Base-by-base conservation (phyloP, 2,888 invertebrate species). In the Altica lythri region DNA sequence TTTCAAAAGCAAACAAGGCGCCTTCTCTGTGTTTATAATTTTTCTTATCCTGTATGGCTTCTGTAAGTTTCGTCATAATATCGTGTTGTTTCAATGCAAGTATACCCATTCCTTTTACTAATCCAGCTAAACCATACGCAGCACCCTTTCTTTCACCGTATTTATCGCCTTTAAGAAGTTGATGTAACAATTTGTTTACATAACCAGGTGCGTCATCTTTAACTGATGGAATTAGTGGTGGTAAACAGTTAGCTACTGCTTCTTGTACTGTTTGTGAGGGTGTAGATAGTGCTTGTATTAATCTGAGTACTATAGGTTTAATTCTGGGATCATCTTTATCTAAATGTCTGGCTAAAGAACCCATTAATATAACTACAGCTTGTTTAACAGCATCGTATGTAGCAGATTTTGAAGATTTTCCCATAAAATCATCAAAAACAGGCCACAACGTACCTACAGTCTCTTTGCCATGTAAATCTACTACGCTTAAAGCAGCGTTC, bases 221-320 rank as follows among this genome's bases (percentile, higher is more conserved):
- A 13, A 99, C 88, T 0, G 94, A 91, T 1, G 93, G 92, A 61
- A 98, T 93, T 55, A 99, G 78, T 67, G 93, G 92, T 0, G 97
- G 95, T 57, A 99, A 79, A 72, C 98, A 99, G 76, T 95, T 93
- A 35, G 96, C 92, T 0, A 98, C 97, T 0, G 98, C 92, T 77
- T 96, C 95, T 82, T 99, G 98, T 0, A 67, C 90, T 81, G 93
- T 92, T 74, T 98, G 96, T 29, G 97, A 96, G 8, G 99, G 99
- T 29, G 98, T 99, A 25, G 92, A 91, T 2, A 99, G 80, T 0
- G 97, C 92, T 44, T 92, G 87, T 45, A 99, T 86, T 37, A 99
- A 81, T 54, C 96, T 84, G 66, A 87, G 85, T 5, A 98, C 89
- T 69, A 99, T 98, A n/a, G 97, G 95, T 71, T 91, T 90, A 65